A percentile compares a stretch with the other conserved stretches of the same genome.
phyloP scores from a whole-genome alignment of 37 sponge, comb jelly and placozoan species.

The Mnemiopsis leidyi region DNA sequence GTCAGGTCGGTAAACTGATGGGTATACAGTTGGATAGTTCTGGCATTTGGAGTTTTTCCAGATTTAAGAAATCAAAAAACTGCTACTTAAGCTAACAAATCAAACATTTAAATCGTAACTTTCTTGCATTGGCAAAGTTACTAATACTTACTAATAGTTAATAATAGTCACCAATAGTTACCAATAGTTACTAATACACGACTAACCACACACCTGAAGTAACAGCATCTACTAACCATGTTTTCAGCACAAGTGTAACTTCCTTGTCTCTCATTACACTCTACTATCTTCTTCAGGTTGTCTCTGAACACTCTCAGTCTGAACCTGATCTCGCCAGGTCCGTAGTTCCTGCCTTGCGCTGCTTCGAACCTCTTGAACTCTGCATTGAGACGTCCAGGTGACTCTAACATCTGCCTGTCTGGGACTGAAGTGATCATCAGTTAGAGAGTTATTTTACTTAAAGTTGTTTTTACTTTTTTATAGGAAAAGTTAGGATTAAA shows the following conservation, averaged over 20 bases:
- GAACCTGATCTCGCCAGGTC: background rate
- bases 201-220: too few species aligned
- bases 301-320: constrained; percentile 12
- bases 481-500: too few species aligned
- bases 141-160: too few species aligned
- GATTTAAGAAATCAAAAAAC: too few species aligned
- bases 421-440: background rate
- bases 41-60: too few species aligned
- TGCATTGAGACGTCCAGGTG: constrained; percentile 21
- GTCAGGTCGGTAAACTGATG: constrained; percentile 35
- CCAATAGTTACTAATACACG: too few species aligned
- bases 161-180: too few species aligned
- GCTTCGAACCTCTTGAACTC: constrained; percentile 34
- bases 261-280: constrained; percentile 30
- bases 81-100: too few species aligned
- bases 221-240: constrained; percentile 49
- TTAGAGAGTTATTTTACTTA: background rate
- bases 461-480: background rate
- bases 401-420: background rate
- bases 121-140: too few species aligned
- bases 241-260: constrained; percentile 4
- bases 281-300: constrained; percentile 32
- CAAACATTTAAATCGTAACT: too few species aligned
- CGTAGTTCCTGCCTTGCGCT: background rate
- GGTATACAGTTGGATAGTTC: too few species aligned